phyloP scores from a whole-genome alignment of 2,888 invertebrate species.

The Salticus scenicus region DNA sequence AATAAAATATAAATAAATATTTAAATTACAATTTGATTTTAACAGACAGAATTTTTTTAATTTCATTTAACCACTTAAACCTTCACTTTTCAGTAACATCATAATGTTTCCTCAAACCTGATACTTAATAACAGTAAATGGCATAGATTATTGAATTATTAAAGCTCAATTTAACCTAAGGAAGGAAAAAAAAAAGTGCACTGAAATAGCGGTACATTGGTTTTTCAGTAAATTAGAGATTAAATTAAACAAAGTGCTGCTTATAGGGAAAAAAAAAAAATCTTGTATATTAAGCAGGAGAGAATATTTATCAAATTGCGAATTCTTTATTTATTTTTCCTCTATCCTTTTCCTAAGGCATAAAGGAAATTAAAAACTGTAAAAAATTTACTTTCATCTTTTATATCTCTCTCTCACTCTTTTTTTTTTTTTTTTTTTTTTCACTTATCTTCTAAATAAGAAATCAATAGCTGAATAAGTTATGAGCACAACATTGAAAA shows the following conservation, averaged over 20 bases:
- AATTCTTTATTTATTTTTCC: constrained; percentile 15
- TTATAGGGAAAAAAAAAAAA: neutral
- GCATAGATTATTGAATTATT: constrained; percentile 53
- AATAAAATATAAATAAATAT: too few relatives aligned
- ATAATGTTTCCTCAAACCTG: constrained; percentile 15
- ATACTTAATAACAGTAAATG: constrained; percentile 37
- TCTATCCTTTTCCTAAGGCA: constrained; percentile 2
- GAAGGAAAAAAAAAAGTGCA: neutral
- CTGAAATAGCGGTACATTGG: too few relatives aligned
- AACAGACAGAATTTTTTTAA: too few relatives aligned
- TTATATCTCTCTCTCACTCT: too few relatives aligned
- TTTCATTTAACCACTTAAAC: too few relatives aligned
- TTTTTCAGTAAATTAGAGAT: too few relatives aligned
- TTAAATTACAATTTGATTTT: too few relatives aligned
- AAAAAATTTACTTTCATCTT: constrained; percentile 60
- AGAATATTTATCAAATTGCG: constrained; percentile 45
- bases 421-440: too few relatives aligned
- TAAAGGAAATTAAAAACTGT: constrained; percentile 11
- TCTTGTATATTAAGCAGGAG: constrained; percentile 35
- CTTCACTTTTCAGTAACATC: neutral
- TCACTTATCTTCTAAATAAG: constrained; percentile 58
- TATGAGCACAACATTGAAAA: constrained; percentile 7
- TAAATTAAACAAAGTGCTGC: neutral
- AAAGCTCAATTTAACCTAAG: constrained; percentile 35
- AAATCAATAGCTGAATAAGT: constrained; percentile 58